Conservation (phyloP, 2,888 invertebrate species). For the Orthosia gracilis region DNA sequence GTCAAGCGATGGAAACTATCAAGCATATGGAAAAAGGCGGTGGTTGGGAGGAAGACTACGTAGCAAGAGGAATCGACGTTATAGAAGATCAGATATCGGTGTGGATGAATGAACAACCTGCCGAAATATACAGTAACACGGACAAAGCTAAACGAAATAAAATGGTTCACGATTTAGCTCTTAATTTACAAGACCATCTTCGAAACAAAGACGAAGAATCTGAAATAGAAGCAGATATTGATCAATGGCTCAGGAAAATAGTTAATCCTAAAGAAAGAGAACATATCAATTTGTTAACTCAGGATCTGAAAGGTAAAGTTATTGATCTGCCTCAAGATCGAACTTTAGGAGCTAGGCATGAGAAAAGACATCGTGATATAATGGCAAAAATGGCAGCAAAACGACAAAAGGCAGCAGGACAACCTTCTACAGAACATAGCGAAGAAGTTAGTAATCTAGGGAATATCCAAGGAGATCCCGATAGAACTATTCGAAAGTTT, state of each 20-base stretch:
- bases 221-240: slow-evolving; percentile 69
- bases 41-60: slow-evolving; percentile 60
- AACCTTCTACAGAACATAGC: not conserved
- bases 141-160: slow-evolving; percentile 63
- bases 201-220: slow-evolving; percentile 64
- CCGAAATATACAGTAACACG: slow-evolving; percentile 66
- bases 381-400: slow-evolving; percentile 47
- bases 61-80: slow-evolving; percentile 70
- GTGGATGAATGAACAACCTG: slow-evolving; percentile 78
- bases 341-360: slow-evolving; percentile 60
- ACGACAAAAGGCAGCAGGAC: slow-evolving; percentile 24
- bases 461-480: slow-evolving; percentile 63
- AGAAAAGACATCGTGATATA: slow-evolving; percentile 58
- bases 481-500: slow-evolving; percentile 74
- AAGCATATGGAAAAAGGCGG: slow-evolving; percentile 58
- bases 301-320: slow-evolving; percentile 70
- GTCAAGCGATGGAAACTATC: slow-evolving; percentile 70
- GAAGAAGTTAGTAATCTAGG: slow-evolving; percentile 49
- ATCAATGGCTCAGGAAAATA: slow-evolving; percentile 71
- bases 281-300: slow-evolving; percentile 67
- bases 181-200: slow-evolving; percentile 67
- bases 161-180: slow-evolving; percentile 73
- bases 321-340: slow-evolving; percentile 71
- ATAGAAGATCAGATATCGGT: slow-evolving; percentile 79
- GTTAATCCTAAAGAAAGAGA: slow-evolving; percentile 67